phyloP scores from a whole-genome alignment of 2,888 invertebrate species.

The Teleogryllus oceanicus region DNA sequence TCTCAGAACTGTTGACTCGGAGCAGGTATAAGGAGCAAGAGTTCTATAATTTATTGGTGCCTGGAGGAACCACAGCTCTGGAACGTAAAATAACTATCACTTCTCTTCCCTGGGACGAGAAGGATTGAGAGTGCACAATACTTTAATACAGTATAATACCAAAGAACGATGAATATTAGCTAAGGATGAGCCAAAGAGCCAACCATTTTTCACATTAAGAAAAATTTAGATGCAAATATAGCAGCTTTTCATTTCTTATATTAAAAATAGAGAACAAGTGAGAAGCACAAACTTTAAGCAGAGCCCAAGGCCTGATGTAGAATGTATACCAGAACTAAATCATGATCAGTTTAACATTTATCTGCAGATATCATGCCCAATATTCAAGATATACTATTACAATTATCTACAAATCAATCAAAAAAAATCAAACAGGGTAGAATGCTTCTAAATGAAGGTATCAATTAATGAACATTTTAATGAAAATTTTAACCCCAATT shows the following conservation, averaged over 20 bases:
- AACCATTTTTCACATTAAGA: neutral
- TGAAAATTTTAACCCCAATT: neutral
- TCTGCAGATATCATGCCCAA: neutral
- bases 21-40: constrained; percentile 1
- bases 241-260: neutral
- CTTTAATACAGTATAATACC: no score
- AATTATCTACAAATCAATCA: neutral
- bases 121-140: no score
- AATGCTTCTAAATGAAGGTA: neutral
- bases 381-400: neutral
- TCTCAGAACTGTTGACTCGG: constrained; percentile 8
- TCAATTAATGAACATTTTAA: neutral
- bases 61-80: constrained; percentile 18
- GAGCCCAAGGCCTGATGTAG: neutral
- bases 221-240: neutral
- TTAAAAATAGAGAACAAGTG: neutral
- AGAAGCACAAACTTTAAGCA: constrained; percentile 6
- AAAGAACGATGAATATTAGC: no score
- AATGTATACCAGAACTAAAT: no score
- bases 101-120: neutral
- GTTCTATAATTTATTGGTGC: neutral
- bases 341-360: no score
- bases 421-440: neutral
- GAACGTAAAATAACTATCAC: neutral
- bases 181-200: no score